Evolutionary conservation across 2,113 vertebrate species (phyloP), one percentile per base, ranked within the genome.

Genomic region (Saiga tatarica): DNA sequence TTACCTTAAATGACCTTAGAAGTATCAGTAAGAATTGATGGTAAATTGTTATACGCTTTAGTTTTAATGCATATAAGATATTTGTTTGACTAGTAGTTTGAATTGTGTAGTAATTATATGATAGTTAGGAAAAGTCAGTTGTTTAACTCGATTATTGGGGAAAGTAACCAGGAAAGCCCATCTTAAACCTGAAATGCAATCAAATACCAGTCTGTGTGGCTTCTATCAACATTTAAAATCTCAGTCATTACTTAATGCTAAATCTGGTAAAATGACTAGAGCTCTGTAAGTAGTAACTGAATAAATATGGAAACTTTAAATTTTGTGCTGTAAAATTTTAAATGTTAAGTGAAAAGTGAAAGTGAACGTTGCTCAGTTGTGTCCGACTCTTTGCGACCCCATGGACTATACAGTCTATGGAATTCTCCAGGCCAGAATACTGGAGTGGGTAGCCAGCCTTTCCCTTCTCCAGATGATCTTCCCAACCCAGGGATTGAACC

Each of bases 161-260:
- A 26, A 59, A 95, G 78, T 74, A 87, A 30, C 52, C 85, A 47
- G 50, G 39, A 88, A 93, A 82, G 15, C 23, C 59, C 85, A 57
- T 90, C 91, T 93, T 81, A 67, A 89, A 84, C 42, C 50, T 92
- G 83, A 93, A 89, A 52, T 96, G 45, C 62, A 88, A 84, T 78
- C 74, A 26, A 16, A 87, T 89, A 76, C 52, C 42, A 84, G 55
- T 93, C 62, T 96, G 33, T 95, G 30, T 87, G 67, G 19, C 33
- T 28, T 8, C 21, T n/a, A 4, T 71, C 62, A 94, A 23, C 30
- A 59, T 90, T 81, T 23, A 85, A 91, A 94, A 50, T 36, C 60
- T 89, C 15, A 82, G 59, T 95, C 19, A 81, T 78, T 67, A 86
- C 53, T 91, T 88, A 36, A 76, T 64, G 42, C 30, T 53, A 89